Evolutionary conservation across 2,797 vertebrate species (phyloP), one percentile per base, ranked within the genome.

Genomic region (Eulemur rubriventer): DNA sequence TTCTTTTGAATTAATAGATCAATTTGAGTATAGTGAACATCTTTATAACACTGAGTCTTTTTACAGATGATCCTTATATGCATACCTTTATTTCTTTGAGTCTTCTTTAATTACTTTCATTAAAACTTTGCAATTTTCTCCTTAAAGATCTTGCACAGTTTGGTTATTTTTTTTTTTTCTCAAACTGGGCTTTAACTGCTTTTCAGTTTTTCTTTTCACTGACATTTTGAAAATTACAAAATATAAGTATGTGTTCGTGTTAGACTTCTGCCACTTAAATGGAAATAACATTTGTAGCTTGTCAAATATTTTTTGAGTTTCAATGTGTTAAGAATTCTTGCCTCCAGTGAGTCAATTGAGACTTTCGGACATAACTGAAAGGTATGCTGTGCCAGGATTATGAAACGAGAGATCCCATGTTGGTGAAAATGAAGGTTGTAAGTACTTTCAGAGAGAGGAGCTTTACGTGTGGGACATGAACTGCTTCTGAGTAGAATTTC

Each of bases 261-360:
- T 75, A n/a, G 14, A 41, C 24, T 67, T 73, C 6, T 65, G 3
- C 10, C 13, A 35, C 5, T 48, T 61, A 70, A 28, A 14, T 41
- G 20, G 26, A 81, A 55, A 35, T 33, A 73, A 92, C 7, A 69
- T 38, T 26, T n/a, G 14, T 93, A 33, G 11, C 6, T 91, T 91
- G 26, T 50, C 95, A 87, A 86, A 65, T 33, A 75, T 13, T 75
- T 22, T 84, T 94, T 65, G 43, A 84, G n/a, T 75, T 93, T 86
- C 50, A 70, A 1, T 28, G 1, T 70, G 9, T 80, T 78, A 72
- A 89, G 86, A 95, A 67, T 26, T 78, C 20, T 88, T 73, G 12
- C 4, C 14, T 2, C 46, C 26, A 61, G 4, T 85, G 20, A 75
- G 20, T 73, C 81, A 88, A 72, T 10, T 52, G 83, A 10, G 52